Evolutionary conservation across 2,113 vertebrate species (phyloP).

Genomic region (Sphyrna mokarran): DNA sequence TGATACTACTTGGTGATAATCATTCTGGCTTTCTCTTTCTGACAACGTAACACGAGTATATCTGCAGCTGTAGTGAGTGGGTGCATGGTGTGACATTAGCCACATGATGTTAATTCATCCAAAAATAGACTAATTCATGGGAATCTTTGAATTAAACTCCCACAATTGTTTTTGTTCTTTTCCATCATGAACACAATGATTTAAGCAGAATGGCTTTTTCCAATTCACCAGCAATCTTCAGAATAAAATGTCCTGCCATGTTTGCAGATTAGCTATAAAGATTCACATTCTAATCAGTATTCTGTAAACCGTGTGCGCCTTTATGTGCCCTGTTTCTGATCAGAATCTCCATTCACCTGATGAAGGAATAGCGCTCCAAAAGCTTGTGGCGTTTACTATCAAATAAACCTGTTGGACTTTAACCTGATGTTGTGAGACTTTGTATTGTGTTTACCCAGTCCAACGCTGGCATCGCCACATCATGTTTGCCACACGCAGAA

Average conservation of each 20-base stretch:
- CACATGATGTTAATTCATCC: not conserved
- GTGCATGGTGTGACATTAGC: not conserved
- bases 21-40: not conserved
- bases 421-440: no score
- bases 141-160: not conserved
- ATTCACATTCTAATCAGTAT: no score
- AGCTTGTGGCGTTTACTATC: no score
- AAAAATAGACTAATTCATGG: not conserved
- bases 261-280: not conserved
- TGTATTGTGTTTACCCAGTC: no score
- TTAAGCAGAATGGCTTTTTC: not conserved
- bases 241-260: not conserved
- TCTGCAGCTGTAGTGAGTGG: not conserved
- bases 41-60: not conserved
- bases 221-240: not conserved
- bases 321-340: no score
- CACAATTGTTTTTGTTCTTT: not conserved
- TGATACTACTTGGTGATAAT: not conserved
- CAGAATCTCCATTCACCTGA: no score
- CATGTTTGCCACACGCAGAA: not conserved
- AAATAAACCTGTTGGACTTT: no score
- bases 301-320: no score
- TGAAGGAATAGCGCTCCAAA: no score
- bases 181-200: not conserved
- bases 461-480: no score